Evolutionary conservation across 2,888 invertebrate genomes (phyloP).

Genomic region (Phengaris alcon): DNA sequence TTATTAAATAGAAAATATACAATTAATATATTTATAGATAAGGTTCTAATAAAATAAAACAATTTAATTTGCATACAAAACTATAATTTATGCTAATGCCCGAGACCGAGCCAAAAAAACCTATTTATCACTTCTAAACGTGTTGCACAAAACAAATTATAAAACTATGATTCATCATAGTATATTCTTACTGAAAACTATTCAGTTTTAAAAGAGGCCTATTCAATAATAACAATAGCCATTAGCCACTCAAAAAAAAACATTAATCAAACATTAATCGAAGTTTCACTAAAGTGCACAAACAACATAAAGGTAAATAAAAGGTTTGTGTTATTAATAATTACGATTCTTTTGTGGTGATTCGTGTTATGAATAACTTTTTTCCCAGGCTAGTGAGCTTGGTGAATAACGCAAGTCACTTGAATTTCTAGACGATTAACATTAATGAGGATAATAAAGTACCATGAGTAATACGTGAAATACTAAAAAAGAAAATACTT

Average conservation of each 20-base stretch:
- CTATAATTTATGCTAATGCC: constrained; percentile 11
- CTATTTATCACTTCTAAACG: neutral
- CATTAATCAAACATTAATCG: neutral
- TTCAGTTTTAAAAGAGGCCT: neutral
- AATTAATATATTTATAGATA: neutral
- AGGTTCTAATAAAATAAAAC: constrained; percentile 8
- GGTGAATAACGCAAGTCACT: neutral
- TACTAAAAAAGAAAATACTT: neutral
- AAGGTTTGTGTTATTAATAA: constrained; percentile 9
- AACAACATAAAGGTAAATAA: constrained; percentile 8
- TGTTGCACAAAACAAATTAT: neutral
- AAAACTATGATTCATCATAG: neutral
- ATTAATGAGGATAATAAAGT: neutral
- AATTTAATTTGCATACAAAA: constrained; percentile 5
- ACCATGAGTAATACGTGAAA: neutral
- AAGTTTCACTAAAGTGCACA: constrained; percentile 1
- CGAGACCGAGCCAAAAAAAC: neutral
- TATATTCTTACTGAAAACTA: neutral
- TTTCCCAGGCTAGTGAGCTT: constrained; percentile 12
- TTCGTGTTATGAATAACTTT: constrained; percentile 8
- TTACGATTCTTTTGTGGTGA: constrained; percentile 17
- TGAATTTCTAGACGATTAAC: neutral
- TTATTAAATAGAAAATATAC: constrained; percentile 1
- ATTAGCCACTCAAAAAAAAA: neutral
- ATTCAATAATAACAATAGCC: neutral